Percentiles rank a stretch among this genome's conserved stretches.
These are phyloP conservation scores for Drosophila mojavensis DNA, from an alignment of 1,140 invertebrate species.

Conservation along the genomic window DNA sequence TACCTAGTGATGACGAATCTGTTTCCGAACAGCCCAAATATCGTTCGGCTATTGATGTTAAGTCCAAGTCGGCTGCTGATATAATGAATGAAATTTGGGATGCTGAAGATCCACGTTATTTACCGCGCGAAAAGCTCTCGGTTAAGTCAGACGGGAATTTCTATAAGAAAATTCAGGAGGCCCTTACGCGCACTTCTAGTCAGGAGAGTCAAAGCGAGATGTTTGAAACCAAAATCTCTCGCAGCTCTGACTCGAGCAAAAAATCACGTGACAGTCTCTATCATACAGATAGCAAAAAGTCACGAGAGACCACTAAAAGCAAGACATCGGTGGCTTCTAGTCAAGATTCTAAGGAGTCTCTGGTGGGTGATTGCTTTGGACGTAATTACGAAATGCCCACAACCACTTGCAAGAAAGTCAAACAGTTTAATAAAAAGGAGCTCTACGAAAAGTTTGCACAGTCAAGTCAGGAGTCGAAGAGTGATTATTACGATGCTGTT, in stretches of 20 bases:
- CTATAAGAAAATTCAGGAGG: constrained; percentile 87
- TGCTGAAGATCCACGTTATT: constrained; percentile 88
- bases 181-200: constrained; percentile 87
- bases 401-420: constrained; percentile 81
- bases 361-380: constrained; percentile 76
- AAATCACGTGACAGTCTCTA: constrained; percentile 87
- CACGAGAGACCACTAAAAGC: constrained; percentile 86
- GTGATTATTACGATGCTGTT: constrained; percentile 87
- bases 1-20: constrained; percentile 88
- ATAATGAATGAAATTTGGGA: constrained; percentile 87
- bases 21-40: constrained; percentile 85
- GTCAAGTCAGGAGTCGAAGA: constrained; percentile 88
- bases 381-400: constrained; percentile 84
- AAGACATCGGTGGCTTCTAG: constrained; percentile 87
- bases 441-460: constrained; percentile 85
- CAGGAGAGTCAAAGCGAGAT: constrained; percentile 88
- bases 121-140: constrained; percentile 88
- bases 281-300: constrained; percentile 87
- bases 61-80: constrained; percentile 86
- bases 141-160: constrained; percentile 88
- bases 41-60: constrained; percentile 83
- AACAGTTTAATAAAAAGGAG: constrained; percentile 77
- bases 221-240: constrained; percentile 87
- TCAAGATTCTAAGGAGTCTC: constrained; percentile 86
- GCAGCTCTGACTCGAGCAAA: constrained; percentile 87